Evolutionary conservation across 2,888 invertebrate genomes (phyloP), one percentile per base, ranked within the genome.

Genomic region (Schizotus pectinicornis): DNA sequence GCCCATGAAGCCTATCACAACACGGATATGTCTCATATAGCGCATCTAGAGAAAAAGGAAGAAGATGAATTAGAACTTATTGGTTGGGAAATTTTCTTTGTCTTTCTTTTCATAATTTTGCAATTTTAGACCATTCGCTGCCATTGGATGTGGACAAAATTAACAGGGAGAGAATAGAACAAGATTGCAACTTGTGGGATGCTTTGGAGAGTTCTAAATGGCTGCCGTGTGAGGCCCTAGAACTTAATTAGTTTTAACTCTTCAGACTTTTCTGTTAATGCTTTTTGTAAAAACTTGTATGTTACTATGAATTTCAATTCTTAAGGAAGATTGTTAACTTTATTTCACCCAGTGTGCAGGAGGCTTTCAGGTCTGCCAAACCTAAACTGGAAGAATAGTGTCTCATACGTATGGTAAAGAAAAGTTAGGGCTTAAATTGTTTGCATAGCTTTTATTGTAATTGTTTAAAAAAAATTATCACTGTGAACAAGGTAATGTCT

Each of bases 171-270:
- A 83, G 87, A 48, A 82, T 90, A 38, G 90, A 92, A 65, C 86
- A 88, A 13, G 92, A 92, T 72, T 82, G 88, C 55, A 88, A 88
- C 47, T 78, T 93, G 22, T 94, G 92, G 88, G 93, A 92, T 78
- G 88, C 88, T 9, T 74, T 94, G 41, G 93, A 93, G 75, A 85
- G 89, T 59, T 92, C 92, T 0, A 90, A 92, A 73, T 94, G 93
- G 93, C 82, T 91, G 70, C 91, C 91, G 0, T 86, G 89, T 61
- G 92, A 92, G 61, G 84, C 88, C 30, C 75, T 91, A 37, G 91
- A 92, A 79, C 83, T 82, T 14, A 84, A 83, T 69, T 85, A 22
- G 22, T 22, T 22, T 22, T 22, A 22, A 22, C 81, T 39, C 37
- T 11, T 30, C 6, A 37, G 14, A 12, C 14, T 43, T 33, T 7